Conservation (phyloP, 2,113 vertebrate species). For the Syrrhaptes paradoxus region DNA sequence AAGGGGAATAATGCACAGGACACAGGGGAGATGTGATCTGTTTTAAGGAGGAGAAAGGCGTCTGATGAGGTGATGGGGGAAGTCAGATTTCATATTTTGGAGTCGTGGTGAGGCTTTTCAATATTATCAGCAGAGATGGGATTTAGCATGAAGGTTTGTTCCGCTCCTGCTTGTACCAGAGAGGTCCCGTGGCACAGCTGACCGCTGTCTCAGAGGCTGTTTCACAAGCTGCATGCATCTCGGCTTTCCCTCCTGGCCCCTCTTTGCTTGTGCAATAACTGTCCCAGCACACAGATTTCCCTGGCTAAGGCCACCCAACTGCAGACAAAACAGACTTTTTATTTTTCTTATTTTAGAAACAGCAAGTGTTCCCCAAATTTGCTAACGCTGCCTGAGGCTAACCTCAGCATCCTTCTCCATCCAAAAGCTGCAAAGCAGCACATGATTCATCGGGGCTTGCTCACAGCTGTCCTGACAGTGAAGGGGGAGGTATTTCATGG, state of each 20-base stretch:
- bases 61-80: background rate
- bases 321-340: background rate
- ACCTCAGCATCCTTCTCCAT: background rate
- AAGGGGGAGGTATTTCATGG: background rate
- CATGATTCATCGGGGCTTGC: background rate
- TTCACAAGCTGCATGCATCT: background rate
- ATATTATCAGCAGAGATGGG: background rate
- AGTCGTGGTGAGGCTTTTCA: background rate
- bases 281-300: background rate
- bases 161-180: background rate
- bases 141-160: background rate
- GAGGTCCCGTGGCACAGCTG: background rate
- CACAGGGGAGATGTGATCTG: background rate
- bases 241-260: background rate
- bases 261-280: background rate
- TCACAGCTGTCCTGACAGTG: background rate
- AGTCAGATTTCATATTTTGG: background rate
- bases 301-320: background rate
- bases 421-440: background rate
- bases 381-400: background rate
- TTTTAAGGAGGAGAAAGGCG: background rate
- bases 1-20: background rate
- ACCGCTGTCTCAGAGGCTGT: rapidly evolving
- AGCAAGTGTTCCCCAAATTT: background rate
- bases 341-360: background rate